Conservation (phyloP, 2,888 invertebrate genomes). For the Gryllus longicercus region DNA sequence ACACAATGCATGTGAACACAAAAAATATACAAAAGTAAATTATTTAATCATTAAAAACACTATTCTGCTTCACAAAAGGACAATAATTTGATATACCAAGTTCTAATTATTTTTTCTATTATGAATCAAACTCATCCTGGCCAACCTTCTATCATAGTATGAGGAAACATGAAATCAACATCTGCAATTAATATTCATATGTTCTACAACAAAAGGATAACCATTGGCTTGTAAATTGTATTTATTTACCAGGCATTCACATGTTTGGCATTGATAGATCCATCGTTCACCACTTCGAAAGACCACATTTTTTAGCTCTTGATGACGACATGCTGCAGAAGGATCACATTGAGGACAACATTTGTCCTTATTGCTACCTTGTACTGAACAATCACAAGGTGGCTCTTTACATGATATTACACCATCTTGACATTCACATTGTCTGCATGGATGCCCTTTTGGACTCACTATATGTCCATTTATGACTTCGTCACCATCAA, state of each 20-base stretch:
- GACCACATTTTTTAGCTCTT: conserved; percentile 70
- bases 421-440: conserved; percentile 56
- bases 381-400: conserved; percentile 63
- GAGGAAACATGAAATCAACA: neutral
- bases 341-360: conserved; percentile 83
- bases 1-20: no score
- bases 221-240: no score
- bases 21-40: no score
- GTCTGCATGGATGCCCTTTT: conserved; percentile 49
- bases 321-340: conserved; percentile 70
- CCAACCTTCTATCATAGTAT: no score
- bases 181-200: neutral
- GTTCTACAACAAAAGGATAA: neutral
- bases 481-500: conserved; percentile 61
- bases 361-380: conserved; percentile 41
- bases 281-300: conserved; percentile 81
- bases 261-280: conserved; percentile 88
- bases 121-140: no score
- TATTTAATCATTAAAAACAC: no score
- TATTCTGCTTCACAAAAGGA: no score
- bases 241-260: conserved; percentile 76
- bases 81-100: no score
- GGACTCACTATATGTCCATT: conserved; percentile 57
- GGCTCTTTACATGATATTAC: conserved; percentile 67
- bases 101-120: no score